These are phyloP conservation scores for Pygoscelis adeliae DNA, from an alignment of 2,113 vertebrate genomes.

Conservation along the genomic window DNA sequence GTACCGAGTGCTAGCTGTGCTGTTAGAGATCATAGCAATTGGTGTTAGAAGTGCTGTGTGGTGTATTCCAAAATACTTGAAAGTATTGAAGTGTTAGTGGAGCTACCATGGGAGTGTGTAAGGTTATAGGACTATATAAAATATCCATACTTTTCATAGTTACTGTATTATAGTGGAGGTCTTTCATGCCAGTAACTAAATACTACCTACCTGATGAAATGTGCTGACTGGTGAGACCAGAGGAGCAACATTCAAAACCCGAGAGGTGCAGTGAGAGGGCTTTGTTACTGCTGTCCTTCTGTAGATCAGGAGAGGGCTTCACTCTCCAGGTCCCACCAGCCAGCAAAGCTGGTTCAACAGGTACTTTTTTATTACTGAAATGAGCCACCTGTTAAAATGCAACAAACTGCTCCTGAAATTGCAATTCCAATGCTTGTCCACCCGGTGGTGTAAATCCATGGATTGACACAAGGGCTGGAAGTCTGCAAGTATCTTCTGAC, in stretches of 20 bases:
- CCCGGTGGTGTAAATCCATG: background rate
- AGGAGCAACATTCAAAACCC: fast-evolving
- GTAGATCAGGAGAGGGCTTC: background rate
- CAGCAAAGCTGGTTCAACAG: background rate
- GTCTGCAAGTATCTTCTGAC: fast-evolving
- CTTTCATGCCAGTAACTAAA: background rate
- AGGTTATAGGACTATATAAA: background rate
- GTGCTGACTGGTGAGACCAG: background rate
- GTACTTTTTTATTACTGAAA: fast-evolving
- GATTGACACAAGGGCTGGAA: fast-evolving
- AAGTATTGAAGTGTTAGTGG: background rate
- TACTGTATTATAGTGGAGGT: background rate
- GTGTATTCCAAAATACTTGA: background rate
- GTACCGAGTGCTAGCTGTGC: background rate
- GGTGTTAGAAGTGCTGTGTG: background rate
- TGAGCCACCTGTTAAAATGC: fast-evolving
- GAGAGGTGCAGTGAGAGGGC: fast-evolving
- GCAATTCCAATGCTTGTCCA: background rate
- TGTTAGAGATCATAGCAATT: background rate
- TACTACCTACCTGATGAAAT: background rate
- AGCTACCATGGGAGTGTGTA: fast-evolving
- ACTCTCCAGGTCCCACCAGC: fast-evolving
- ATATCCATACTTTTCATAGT: fast-evolving
- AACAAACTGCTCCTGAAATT: fast-evolving
- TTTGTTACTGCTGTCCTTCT: background rate